Conservation (phyloP, 2,888 invertebrate species). For the Sisyra terminalis region DNA sequence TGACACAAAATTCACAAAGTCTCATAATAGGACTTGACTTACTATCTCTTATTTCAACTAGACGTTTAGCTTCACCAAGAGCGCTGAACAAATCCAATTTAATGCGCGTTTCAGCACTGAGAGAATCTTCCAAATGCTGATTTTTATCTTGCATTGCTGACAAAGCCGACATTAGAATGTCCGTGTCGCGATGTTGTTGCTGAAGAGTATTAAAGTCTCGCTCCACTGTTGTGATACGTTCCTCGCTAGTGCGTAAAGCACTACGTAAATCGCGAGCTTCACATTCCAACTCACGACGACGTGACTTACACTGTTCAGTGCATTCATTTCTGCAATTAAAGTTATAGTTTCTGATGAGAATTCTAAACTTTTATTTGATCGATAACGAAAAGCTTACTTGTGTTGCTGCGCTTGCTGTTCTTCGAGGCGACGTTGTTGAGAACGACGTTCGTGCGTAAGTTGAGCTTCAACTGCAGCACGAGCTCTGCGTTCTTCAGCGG, state of each 20-base stretch:
- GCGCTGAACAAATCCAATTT: constrained; percentile 97
- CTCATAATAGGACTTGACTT: constrained; percentile 21
- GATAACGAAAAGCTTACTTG: constrained; percentile 13
- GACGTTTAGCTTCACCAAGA: constrained; percentile 85
- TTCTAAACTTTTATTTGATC: too few species aligned
- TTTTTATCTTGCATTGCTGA: constrained; percentile 81
- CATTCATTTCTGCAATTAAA: constrained; percentile 23
- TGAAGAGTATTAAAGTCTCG: constrained; percentile 28
- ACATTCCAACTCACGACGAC: constrained; percentile 41
- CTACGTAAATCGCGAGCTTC: constrained; percentile 39
- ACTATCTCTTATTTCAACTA: constrained; percentile 77
- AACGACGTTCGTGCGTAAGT: constrained; percentile 54
- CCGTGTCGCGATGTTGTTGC: constrained; percentile 41
- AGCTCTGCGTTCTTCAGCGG: constrained; percentile 72
- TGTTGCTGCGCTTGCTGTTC: constrained; percentile 28
- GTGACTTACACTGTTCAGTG: constrained; percentile 26
- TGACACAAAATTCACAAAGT: not conserved
- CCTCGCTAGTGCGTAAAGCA: constrained; percentile 41
- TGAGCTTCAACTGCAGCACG: constrained; percentile 58
- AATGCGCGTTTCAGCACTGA: constrained; percentile 92
- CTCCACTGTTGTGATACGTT: constrained; percentile 36
- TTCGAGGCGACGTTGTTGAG: constrained; percentile 30
- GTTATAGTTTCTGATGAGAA: too few species aligned
- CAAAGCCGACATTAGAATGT: constrained; percentile 63
- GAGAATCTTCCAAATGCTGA: constrained; percentile 77